Percentiles rank a stretch among this genome's conserved stretches.
phyloP scores from a whole-genome alignment of 2,797 vertebrate genomes.

The Pantherophis alleghaniensis region DNA sequence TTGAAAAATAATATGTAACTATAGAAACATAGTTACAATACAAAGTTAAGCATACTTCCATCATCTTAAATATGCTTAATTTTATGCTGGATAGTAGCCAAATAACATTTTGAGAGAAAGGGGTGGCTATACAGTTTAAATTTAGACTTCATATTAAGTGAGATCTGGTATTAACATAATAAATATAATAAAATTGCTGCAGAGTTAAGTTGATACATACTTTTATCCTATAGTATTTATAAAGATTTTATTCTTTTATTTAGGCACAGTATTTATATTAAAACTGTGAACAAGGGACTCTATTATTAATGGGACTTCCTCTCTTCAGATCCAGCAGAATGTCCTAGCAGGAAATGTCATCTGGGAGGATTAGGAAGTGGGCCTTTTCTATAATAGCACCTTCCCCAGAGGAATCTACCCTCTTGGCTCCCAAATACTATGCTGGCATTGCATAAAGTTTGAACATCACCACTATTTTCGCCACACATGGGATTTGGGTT shows the following conservation, averaged over 20 bases:
- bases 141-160: not conserved
- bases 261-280: not conserved
- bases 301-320: not conserved
- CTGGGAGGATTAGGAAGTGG: not conserved
- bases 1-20: not conserved
- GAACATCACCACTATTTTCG: not conserved
- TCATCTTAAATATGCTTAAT: not conserved
- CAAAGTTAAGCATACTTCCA: not conserved
- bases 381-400: not conserved
- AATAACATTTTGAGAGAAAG: not conserved
- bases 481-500: not conserved
- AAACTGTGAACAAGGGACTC: not conserved
- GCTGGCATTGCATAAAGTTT: not conserved
- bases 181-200: not conserved
- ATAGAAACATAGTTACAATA: not conserved
- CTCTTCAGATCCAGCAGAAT: not conserved
- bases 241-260: not conserved
- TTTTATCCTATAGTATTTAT: not conserved
- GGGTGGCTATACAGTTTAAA: not conserved
- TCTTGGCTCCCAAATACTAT: not conserved
- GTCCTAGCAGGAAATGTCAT: not conserved
- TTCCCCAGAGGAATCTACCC: not conserved
- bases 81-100: not conserved
- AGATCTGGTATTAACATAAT: not conserved
- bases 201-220: not conserved